Evolutionary conservation across 2,113 vertebrate species (phyloP).

Genomic region (Anolis carolinensis): DNA sequence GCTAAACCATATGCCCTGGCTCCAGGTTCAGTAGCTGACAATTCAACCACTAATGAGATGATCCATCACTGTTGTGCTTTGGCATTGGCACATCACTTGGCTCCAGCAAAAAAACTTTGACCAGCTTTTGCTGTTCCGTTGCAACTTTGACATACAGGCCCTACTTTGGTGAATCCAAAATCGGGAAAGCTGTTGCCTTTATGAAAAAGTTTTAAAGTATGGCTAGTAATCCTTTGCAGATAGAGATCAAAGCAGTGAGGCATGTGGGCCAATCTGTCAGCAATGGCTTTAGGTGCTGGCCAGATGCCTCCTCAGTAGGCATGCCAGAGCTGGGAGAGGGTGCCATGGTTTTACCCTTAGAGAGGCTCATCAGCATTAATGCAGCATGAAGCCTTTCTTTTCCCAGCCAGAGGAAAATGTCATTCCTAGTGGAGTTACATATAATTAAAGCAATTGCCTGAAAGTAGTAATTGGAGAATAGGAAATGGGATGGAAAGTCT

Average conservation of each 20-base stretch:
- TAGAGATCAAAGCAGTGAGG: constrained; percentile 56
- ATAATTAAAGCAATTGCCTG: constrained; percentile 77
- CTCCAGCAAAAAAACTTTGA: constrained; percentile 61
- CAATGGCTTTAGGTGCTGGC: constrained; percentile 66
- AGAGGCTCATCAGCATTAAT: constrained; percentile 66
- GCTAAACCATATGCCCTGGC: constrained; percentile 81
- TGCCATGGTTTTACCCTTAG: constrained; percentile 52
- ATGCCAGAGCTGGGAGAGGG: constrained; percentile 68
- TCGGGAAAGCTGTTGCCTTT: neutral
- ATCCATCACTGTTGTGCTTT: constrained; percentile 75
- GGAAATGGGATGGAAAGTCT: constrained; percentile 65
- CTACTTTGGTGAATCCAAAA: constrained; percentile 62
- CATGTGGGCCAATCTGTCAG: constrained; percentile 67
- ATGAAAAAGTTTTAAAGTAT: constrained; percentile 47
- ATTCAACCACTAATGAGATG: constrained; percentile 74
- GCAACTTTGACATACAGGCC: constrained; percentile 39
- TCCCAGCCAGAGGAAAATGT: constrained; percentile 68
- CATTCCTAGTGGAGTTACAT: constrained; percentile 69
- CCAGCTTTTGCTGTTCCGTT: constrained; percentile 44
- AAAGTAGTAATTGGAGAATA: constrained; percentile 74
- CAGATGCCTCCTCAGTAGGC: constrained; percentile 36
- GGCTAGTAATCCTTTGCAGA: constrained; percentile 66
- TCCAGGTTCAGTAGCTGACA: constrained; percentile 69
- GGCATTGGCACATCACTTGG: constrained; percentile 56
- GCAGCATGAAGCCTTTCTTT: constrained; percentile 51